phyloP scores from a whole-genome alignment of 2,113 vertebrate genomes.

The Mesembrinibis cayennensis region DNA sequence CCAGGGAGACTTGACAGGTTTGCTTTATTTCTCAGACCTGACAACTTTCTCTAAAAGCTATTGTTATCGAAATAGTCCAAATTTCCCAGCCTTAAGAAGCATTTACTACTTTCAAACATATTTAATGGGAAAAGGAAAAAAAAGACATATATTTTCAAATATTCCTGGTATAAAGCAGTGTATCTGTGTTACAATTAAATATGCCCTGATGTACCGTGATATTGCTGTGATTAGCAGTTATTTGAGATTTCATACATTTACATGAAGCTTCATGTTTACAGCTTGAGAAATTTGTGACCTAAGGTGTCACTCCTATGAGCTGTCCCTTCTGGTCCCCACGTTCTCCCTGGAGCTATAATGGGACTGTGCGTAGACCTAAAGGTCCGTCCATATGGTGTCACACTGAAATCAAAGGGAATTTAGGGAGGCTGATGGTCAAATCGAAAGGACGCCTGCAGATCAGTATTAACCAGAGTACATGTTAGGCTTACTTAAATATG shows the following conservation, averaged over 20 bases:
- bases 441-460: not conserved
- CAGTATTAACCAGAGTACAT: not conserved
- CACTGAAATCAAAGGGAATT: not conserved
- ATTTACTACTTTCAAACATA: not conserved
- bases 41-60: constrained; percentile 11
- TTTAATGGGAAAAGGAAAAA: not conserved
- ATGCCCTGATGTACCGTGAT: not conserved
- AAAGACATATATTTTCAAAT: not conserved
- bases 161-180: not conserved
- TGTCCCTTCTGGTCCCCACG: not conserved
- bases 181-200: not conserved
- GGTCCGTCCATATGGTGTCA: rapidly evolving
- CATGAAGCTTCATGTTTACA: not conserved
- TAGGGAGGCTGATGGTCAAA: not conserved
- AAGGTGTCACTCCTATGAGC: not conserved
- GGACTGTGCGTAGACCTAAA: not conserved
- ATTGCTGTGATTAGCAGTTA: not conserved
- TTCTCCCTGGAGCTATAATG: not conserved
- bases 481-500: not conserved
- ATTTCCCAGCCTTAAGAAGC: not conserved
- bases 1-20: not conserved
- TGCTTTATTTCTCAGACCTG: constrained; percentile 28
- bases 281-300: not conserved
- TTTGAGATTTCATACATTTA: not conserved
- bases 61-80: not conserved